These are phyloP conservation scores for Pseudorasbora parva DNA, from an alignment of 2,113 vertebrate species.

Conservation along the genomic window DNA sequence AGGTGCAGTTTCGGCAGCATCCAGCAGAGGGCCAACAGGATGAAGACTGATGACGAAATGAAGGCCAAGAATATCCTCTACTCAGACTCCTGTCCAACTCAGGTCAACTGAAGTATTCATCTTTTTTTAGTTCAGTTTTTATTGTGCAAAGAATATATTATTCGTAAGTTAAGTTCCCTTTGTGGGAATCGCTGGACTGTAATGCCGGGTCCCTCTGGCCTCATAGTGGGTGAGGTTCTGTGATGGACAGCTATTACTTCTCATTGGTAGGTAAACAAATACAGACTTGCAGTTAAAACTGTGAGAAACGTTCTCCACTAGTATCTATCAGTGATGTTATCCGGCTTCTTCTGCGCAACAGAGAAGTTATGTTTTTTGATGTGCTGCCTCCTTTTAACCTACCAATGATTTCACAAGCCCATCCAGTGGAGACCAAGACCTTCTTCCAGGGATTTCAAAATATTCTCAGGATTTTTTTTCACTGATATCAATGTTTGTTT, in stretches of 20 bases:
- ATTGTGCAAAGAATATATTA: slow-evolving; percentile 74
- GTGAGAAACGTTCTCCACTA: slow-evolving; percentile 58
- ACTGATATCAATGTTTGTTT: slow-evolving; percentile 67
- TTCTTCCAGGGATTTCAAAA: slow-evolving; percentile 74
- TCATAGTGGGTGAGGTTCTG: slow-evolving; percentile 50
- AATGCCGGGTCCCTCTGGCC: slow-evolving; percentile 46
- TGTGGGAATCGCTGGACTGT: slow-evolving; percentile 59
- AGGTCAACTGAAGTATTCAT: slow-evolving; percentile 85
- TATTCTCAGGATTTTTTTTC: slow-evolving; percentile 88
- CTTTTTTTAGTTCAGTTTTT: slow-evolving; percentile 74
- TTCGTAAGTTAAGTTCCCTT: slow-evolving; percentile 57
- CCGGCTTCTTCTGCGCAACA: slow-evolving; percentile 43
- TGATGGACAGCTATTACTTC: slow-evolving; percentile 48
- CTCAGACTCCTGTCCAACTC: slow-evolving; percentile 81
- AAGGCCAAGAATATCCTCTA: slow-evolving; percentile 68
- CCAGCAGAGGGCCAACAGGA: slow-evolving; percentile 62
- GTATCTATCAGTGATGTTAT: slow-evolving; percentile 45
- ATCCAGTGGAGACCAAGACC: slow-evolving; percentile 69
- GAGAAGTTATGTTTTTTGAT: slow-evolving; percentile 65
- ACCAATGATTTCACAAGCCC: slow-evolving; percentile 73
- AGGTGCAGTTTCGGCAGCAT: slow-evolving; percentile 67
- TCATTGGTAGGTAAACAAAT: slow-evolving; percentile 53
- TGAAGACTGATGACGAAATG: slow-evolving; percentile 68
- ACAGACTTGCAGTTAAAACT: slow-evolving; percentile 50
- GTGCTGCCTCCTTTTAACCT: slow-evolving; percentile 69